These are phyloP conservation scores for Oscheius sp. DNA, from an alignment of 2,888 invertebrate genomes.

Conservation along the genomic window DNA sequence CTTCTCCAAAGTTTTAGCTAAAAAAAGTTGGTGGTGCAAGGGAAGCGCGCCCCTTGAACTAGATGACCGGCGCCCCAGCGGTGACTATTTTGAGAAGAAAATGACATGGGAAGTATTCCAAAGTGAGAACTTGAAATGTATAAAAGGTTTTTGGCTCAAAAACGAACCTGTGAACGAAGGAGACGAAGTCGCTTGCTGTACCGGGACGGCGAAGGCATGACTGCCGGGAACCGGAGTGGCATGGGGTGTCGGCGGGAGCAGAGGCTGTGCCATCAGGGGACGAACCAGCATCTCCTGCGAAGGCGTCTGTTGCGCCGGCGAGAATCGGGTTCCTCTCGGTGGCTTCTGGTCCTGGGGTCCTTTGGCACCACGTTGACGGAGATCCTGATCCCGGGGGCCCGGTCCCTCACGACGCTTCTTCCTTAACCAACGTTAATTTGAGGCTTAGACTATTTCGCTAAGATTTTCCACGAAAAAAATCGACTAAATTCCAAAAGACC, in stretches of 20 bases:
- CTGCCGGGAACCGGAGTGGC: conserved; percentile 27
- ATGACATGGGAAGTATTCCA: no score
- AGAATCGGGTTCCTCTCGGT: neutral
- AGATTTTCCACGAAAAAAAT: no score
- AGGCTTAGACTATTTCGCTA: no score
- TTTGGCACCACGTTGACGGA: neutral
- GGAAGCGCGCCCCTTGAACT: no score
- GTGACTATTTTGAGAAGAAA: no score
- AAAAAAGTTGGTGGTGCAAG: no score
- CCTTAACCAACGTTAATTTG: neutral
- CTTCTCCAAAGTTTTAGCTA: no score
- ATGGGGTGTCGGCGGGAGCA: conserved; percentile 3
- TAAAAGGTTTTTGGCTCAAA: no score
- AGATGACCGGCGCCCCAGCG: no score
- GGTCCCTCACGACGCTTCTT: neutral
- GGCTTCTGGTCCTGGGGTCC: neutral
- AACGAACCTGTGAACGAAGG: conserved; percentile 43
- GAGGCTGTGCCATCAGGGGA: neutral
- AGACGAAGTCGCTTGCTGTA: conserved; percentile 5
- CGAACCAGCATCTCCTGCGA: no score
- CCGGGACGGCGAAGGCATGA: conserved; percentile 25
- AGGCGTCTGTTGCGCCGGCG: neutral
- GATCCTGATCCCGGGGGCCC: conserved; percentile 4
- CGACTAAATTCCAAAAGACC: no score
- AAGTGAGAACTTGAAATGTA: no score